Percentiles rank a stretch among this genome's conserved stretches.
Conservation (phyloP, 2,113 vertebrate genomes). For the Pagrus major region DNA sequence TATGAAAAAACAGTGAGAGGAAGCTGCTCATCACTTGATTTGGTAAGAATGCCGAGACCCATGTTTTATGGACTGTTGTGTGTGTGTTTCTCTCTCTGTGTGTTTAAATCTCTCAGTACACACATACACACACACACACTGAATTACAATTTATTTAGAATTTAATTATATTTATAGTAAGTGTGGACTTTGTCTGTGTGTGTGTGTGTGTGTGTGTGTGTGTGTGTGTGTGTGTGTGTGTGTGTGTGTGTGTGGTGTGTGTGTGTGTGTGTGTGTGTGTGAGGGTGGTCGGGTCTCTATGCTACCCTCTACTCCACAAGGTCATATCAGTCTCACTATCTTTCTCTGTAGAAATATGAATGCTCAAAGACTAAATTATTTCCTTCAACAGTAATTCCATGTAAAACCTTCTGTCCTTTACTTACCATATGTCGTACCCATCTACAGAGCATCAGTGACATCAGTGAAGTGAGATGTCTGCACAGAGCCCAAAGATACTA, state of each 20-base stretch:
- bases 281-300: no score
- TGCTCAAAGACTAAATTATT: not conserved
- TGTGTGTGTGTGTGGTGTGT: constrained; percentile 1
- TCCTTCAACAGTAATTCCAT: not conserved
- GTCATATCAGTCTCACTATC: constrained; percentile 35
- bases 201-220: not conserved
- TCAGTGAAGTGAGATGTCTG: no score
- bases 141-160: no score
- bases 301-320: not conserved
- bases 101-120: no score
- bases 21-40: constrained; percentile 60
- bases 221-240: not conserved
- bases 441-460: no score
- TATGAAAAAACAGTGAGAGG: constrained; percentile 85
- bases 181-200: not conserved
- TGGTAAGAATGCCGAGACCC: constrained; percentile 45
- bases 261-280: not conserved
- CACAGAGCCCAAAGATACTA: no score
- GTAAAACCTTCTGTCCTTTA: not conserved
- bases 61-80: constrained; percentile 42
- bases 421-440: not conserved
- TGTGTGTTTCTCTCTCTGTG: not conserved
- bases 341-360: constrained; percentile 14
- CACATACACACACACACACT: not conserved
- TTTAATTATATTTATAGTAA: constrained; percentile 52